Evolutionary conservation across 2,888 invertebrate genomes (phyloP).

Genomic region (Eudemis profundana): DNA sequence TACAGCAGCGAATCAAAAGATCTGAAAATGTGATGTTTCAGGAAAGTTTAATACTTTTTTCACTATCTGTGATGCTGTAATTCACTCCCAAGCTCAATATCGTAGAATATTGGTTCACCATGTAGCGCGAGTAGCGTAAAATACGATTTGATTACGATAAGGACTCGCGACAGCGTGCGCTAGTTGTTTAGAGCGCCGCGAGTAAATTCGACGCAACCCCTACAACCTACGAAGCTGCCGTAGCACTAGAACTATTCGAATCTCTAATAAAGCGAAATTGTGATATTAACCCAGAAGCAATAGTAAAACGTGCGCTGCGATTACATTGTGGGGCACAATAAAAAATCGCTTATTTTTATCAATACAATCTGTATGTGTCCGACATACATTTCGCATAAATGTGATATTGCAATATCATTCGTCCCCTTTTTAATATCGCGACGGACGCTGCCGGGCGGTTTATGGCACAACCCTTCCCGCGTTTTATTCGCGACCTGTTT

Average conservation of each 20-base stretch:
- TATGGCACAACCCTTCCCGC: constrained; percentile 84
- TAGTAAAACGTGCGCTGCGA: constrained; percentile 58
- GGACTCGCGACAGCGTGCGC: constrained; percentile 49
- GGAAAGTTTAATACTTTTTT: constrained; percentile 18
- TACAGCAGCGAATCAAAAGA: not conserved
- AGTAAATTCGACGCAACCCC: constrained; percentile 34
- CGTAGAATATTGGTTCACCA: constrained; percentile 60
- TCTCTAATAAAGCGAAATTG: constrained; percentile 42
- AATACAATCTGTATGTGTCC: constrained; percentile 82
- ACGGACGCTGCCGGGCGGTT: constrained; percentile 82
- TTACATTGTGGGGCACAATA: constrained; percentile 77
- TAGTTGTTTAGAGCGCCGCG: constrained; percentile 34
- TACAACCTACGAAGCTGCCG: constrained; percentile 13
- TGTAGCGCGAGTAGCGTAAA: constrained; percentile 70
- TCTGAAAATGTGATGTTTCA: not conserved
- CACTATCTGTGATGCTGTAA: constrained; percentile 22
- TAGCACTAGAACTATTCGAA: constrained; percentile 21
- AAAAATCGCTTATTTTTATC: constrained; percentile 85
- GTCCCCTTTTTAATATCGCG: constrained; percentile 85
- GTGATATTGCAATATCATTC: constrained; percentile 85
- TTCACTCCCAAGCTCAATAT: constrained; percentile 38
- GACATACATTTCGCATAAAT: constrained; percentile 84
- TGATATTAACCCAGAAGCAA: constrained; percentile 53
- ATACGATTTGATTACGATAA: constrained; percentile 74
- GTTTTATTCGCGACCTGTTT: constrained; percentile 85